These are phyloP conservation scores for Stenurella melanura DNA, from an alignment of 2,888 invertebrate species.

Conservation along the genomic window DNA sequence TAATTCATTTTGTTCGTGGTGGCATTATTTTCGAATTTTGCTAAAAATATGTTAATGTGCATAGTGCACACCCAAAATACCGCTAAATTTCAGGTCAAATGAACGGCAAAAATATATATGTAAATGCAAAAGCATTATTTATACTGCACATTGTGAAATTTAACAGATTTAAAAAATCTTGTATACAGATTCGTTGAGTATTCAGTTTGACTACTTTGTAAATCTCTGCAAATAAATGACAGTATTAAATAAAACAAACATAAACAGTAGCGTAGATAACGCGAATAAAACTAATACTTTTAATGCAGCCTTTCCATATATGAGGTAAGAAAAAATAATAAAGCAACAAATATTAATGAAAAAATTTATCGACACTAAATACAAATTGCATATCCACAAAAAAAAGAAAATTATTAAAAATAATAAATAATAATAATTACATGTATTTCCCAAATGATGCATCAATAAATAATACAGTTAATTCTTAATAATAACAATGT, in stretches of 20 bases:
- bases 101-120: not conserved
- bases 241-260: conserved; percentile 1
- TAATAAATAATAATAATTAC: no score
- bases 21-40: not conserved
- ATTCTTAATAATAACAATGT: no score
- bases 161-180: not conserved
- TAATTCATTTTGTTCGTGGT: no score
- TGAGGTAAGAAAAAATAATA: no score
- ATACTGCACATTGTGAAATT: not conserved
- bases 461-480: no score
- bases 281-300: no score
- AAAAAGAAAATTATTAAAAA: no score
- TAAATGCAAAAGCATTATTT: not conserved
- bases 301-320: no score
- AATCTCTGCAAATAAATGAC: conserved; percentile 1
- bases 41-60: not conserved
- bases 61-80: not conserved
- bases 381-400: no score
- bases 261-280: not conserved
- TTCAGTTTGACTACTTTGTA: not conserved
- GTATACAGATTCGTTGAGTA: not conserved
- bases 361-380: no score
- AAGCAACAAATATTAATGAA: no score
- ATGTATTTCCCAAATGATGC: no score
- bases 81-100: not conserved